These are phyloP conservation scores for Antrozous pallidus DNA, from an alignment of 2,797 vertebrate genomes.

Conservation along the genomic window DNA sequence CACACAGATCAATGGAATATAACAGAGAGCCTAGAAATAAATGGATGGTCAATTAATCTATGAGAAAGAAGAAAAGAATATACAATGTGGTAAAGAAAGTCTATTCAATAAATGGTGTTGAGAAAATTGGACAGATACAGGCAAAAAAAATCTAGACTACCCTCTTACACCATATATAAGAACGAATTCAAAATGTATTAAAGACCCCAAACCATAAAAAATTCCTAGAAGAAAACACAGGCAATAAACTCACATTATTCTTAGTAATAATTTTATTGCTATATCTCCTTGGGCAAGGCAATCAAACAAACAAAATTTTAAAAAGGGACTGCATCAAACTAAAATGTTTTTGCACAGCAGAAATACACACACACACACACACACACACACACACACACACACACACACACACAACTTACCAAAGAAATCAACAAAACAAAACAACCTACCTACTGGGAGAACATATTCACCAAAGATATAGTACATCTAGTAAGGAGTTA, in stretches of 20 bases:
- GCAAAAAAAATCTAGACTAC: background rate
- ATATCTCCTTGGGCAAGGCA: background rate
- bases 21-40: background rate
- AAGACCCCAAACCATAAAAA: background rate
- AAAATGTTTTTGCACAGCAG: background rate
- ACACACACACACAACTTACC: too few species aligned
- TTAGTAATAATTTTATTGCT: background rate
- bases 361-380: background rate
- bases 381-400: too few species aligned
- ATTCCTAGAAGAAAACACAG: background rate
- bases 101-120: background rate
- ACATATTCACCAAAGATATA: background rate
- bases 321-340: background rate
- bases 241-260: background rate
- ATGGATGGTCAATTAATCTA: background rate
- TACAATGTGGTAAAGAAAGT: background rate
- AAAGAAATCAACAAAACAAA: background rate
- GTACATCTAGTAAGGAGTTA: background rate
- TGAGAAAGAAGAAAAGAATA: background rate
- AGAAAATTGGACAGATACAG: background rate
- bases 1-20: background rate
- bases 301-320: background rate
- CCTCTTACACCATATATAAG: background rate
- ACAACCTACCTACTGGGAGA: background rate
- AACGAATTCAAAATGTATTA: background rate